Evolutionary conservation across 2,888 invertebrate genomes (phyloP).

Genomic region (Sphaerophoria rueppellii): DNA sequence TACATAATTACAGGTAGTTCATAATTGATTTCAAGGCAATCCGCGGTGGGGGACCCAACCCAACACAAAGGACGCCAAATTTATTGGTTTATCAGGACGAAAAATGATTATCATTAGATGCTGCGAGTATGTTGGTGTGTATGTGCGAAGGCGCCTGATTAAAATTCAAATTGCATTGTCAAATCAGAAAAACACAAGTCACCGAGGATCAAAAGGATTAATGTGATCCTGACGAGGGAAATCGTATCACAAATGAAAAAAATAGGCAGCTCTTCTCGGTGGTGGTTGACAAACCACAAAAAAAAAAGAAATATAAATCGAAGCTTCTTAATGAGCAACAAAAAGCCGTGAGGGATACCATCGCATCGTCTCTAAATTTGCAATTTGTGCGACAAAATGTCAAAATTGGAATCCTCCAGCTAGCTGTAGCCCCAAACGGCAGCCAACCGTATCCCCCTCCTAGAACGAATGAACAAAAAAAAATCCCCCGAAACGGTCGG

Average conservation of each 20-base stretch:
- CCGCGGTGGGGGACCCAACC: neutral
- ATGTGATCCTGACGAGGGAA: slow-evolving; percentile 16
- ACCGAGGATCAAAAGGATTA: slow-evolving; percentile 62
- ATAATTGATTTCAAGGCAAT: slow-evolving; percentile 68
- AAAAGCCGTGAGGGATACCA: slow-evolving; percentile 42
- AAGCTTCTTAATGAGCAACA: slow-evolving; percentile 67
- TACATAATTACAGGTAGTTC: slow-evolving; percentile 70
- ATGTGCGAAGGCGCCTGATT: slow-evolving; percentile 48
- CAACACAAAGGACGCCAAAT: slow-evolving; percentile 22
- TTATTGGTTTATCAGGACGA: slow-evolving; percentile 72
- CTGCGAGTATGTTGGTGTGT: neutral
- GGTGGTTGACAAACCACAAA: slow-evolving; percentile 1
- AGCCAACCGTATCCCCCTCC: slow-evolving; percentile 4
- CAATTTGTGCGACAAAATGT: slow-evolving; percentile 71
- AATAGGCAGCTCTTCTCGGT: neutral
- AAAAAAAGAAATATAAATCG: slow-evolving; percentile 57
- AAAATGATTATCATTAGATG: slow-evolving; percentile 65
- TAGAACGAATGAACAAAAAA: slow-evolving; percentile 32
- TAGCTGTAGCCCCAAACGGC: slow-evolving; percentile 1
- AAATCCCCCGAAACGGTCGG: neutral
- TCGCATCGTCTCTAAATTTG: slow-evolving; percentile 62
- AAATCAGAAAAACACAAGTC: slow-evolving; percentile 36
- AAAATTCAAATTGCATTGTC: slow-evolving; percentile 63
- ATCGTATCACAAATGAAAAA: slow-evolving; percentile 22
- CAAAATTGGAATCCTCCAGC: slow-evolving; percentile 60